Evolutionary conservation across 2,797 vertebrate species (phyloP).

Genomic region (Gymnocypris eckloni): DNA sequence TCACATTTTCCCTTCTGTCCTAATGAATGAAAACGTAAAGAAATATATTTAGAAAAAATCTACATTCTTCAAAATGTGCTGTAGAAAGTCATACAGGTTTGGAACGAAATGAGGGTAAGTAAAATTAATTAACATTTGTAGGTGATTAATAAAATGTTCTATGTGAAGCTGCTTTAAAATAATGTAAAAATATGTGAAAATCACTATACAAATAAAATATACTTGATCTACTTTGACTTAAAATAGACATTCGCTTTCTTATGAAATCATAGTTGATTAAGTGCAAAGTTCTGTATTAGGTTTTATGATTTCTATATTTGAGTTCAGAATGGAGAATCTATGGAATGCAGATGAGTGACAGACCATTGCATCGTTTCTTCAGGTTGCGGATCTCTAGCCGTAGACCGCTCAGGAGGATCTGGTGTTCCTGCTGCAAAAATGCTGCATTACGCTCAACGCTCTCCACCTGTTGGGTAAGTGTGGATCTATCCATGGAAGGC

Average conservation of each 20-base stretch:
- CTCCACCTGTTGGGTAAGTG: conserved; percentile 93
- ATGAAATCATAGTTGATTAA: neutral
- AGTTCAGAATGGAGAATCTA: neutral
- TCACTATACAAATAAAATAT: neutral
- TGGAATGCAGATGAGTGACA: neutral
- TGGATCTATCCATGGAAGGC: conserved; percentile 86
- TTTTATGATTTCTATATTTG: neutral
- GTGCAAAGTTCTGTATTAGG: neutral
- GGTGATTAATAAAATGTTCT: neutral
- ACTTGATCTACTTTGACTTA: neutral
- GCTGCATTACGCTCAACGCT: conserved; percentile 89
- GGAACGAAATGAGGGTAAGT: neutral
- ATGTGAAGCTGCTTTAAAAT: neutral
- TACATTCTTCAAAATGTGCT: neutral
- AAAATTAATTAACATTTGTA: neutral
- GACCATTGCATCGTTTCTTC: conserved; percentile 93
- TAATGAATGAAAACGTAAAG: neutral
- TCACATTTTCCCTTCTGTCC: neutral
- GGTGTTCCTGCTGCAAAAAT: conserved; percentile 94
- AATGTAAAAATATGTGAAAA: neutral
- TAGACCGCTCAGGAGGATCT: conserved; percentile 87
- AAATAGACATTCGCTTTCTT: neutral
- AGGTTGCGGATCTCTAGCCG: conserved; percentile 91
- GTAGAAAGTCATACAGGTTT: neutral
- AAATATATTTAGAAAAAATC: neutral